Percentiles rank a stretch among this genome's conserved stretches.
These are phyloP conservation scores for Siphamia tubifer DNA, from an alignment of 2,113 vertebrate genomes.

Conservation along the genomic window DNA sequence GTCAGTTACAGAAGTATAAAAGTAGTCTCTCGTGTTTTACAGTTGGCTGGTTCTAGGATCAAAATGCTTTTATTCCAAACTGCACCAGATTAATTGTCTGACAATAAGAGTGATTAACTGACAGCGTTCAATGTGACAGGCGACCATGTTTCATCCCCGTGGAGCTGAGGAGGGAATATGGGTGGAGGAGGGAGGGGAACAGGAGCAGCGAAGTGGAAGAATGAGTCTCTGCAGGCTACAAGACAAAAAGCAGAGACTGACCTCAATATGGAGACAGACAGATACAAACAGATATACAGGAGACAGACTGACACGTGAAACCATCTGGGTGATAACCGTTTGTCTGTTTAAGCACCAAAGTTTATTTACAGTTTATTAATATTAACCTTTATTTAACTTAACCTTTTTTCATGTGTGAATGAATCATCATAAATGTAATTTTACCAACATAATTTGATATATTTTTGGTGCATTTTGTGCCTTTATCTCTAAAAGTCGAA, in stretches of 20 bases:
- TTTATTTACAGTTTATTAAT: too few relatives aligned
- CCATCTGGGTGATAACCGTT: background rate
- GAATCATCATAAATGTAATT: background rate
- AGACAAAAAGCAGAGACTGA: slow-evolving; percentile 62
- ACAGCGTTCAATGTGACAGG: slow-evolving; percentile 33
- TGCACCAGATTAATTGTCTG: background rate
- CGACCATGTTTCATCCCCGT: slow-evolving; percentile 33
- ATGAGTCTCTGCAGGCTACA: slow-evolving; percentile 57
- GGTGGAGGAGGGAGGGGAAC: slow-evolving; percentile 22
- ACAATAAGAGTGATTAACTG: slow-evolving; percentile 14
- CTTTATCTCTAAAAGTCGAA: too few relatives aligned
- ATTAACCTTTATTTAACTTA: too few relatives aligned
- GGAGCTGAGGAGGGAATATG: slow-evolving; percentile 7
- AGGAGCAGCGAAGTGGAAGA: slow-evolving; percentile 57
- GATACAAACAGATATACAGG: background rate
- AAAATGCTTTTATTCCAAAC: background rate
- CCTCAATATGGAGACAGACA: slow-evolving; percentile 48
- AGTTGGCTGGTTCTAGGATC: too few relatives aligned
- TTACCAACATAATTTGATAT: too few relatives aligned
- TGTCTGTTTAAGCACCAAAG: too few relatives aligned
- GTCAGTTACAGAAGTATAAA: too few relatives aligned
- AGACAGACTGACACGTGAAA: background rate
- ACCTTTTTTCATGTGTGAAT: background rate
- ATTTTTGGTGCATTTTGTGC: too few relatives aligned
- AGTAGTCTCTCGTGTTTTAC: background rate